Conservation (phyloP, 2,797 vertebrate genomes). For the Semaprochilodus insignis region DNA sequence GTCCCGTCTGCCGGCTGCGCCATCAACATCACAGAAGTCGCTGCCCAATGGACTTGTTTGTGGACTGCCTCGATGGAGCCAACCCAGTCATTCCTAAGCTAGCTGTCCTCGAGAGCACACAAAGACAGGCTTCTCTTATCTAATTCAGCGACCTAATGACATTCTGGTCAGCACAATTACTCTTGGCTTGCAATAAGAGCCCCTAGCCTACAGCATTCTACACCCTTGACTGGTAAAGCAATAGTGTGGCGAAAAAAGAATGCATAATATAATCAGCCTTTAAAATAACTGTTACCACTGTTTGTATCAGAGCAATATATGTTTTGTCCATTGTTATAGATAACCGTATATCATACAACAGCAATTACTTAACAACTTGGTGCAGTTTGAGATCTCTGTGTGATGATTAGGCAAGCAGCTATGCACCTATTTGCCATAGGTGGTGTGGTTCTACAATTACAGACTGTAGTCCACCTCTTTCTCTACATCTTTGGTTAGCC, state of each 20-base stretch:
- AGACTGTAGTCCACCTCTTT: too few relatives aligned
- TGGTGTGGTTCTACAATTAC: too few relatives aligned
- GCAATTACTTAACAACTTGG: too few relatives aligned
- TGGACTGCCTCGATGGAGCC: constrained; percentile 1
- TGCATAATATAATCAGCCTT: too few relatives aligned
- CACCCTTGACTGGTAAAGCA: not conserved
- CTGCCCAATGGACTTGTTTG: not conserved
- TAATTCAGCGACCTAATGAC: not conserved
- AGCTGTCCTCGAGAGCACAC: not conserved
- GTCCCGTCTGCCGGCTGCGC: not conserved
- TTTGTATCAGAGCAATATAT: too few relatives aligned
- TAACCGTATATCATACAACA: too few relatives aligned
- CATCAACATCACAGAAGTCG: not conserved
- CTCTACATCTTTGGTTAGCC: too few relatives aligned
- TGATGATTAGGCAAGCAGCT: too few relatives aligned
- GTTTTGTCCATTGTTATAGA: not conserved
- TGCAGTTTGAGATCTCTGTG: too few relatives aligned
- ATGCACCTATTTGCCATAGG: too few relatives aligned
- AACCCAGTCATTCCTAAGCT: not conserved
- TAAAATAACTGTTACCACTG: not conserved
- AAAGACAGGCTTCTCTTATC: not conserved
- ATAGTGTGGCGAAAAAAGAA: not conserved
- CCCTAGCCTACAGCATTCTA: not conserved
- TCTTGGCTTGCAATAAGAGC: not conserved
- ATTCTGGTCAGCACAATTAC: not conserved